Base-by-base conservation (phyloP, 2,888 invertebrate genomes). In the Melieria picta region DNA sequence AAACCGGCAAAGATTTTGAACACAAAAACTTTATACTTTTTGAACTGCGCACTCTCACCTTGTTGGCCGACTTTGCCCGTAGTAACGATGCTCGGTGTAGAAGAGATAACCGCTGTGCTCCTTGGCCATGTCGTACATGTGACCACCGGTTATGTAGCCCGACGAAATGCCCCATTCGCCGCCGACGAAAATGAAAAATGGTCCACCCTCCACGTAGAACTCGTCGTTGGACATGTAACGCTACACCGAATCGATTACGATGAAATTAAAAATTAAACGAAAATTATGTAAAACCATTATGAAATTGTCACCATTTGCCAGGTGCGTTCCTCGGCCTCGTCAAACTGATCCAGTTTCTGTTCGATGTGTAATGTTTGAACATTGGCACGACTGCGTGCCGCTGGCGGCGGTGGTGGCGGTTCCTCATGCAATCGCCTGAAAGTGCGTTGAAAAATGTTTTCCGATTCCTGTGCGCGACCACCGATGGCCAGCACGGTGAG, bases 21-120 rank as follows among this genome's bases (percentile, higher is more conserved):
- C 16, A 13, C 46, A 30, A 52, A 7, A 9, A 45, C 4, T 65
- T 55, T 5, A 4, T 45, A 56, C 13, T 10, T 16, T 6, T 57
- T 10, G 52, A 0, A 50, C 30, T 58, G 5, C 42, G 42, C 7
- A 52, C 3, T 16, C 89, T 88, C 84, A 94, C 94, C 80, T 79
- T 16, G 91, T 91, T 0, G 94, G 95, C 73, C 88, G 89, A 75
- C 93, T 94, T 69, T 89, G 80, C 1, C 95, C 95, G 81, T 95
- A 96, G 83, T 90, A 96, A 77, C 95, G 89, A 84, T 96, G 95
- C 81, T 96, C 96, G 0, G 94, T 91, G 77, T 92, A 91, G 81
- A 93, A 92, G 79, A 93, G 86, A 5, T 90, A 89, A 0, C 92
- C 94, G 1, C 88, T 86, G 75, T 91, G 88, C 42, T 86, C 80